phyloP scores from a whole-genome alignment of 2,113 vertebrate species.

The Brachyhypopomus gauderio region DNA sequence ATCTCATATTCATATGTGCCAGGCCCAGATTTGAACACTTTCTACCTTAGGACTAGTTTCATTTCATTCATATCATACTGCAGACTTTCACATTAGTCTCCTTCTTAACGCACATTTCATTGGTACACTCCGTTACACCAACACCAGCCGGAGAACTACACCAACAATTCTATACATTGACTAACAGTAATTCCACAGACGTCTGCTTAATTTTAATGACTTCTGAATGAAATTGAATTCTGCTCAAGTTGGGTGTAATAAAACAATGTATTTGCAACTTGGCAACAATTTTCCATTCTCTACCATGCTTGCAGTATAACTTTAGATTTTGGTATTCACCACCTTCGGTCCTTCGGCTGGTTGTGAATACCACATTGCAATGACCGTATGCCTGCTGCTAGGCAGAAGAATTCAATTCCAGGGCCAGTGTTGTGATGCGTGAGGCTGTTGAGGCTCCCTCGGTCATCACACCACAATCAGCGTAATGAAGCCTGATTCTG shows the following conservation, averaged over 20 bases:
- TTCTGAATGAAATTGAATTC: too few species aligned
- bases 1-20: not conserved
- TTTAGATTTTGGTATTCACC: constrained; percentile 32
- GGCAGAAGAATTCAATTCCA: constrained; percentile 51
- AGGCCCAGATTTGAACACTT: not conserved
- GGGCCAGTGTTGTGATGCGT: constrained; percentile 16
- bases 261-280: constrained; percentile 13
- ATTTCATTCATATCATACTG: not conserved
- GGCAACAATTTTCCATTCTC: not conserved
- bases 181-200: too few species aligned
- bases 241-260: not conserved
- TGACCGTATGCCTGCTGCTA: constrained; percentile 41
- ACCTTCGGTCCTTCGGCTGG: constrained; percentile 34
- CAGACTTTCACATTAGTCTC: too few species aligned
- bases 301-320: constrained; percentile 10
- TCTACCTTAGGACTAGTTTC: not conserved
- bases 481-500: constrained; percentile 44
- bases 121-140: too few species aligned
- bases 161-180: too few species aligned
- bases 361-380: constrained; percentile 35
- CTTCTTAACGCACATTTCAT: too few species aligned
- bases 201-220: too few species aligned
- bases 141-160: too few species aligned
- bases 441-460: constrained; percentile 25
- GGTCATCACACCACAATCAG: constrained; percentile 29